Evolutionary conservation across 1,140 invertebrate genomes (phyloP).

Genomic region (Saccostrea cuccullata): DNA sequence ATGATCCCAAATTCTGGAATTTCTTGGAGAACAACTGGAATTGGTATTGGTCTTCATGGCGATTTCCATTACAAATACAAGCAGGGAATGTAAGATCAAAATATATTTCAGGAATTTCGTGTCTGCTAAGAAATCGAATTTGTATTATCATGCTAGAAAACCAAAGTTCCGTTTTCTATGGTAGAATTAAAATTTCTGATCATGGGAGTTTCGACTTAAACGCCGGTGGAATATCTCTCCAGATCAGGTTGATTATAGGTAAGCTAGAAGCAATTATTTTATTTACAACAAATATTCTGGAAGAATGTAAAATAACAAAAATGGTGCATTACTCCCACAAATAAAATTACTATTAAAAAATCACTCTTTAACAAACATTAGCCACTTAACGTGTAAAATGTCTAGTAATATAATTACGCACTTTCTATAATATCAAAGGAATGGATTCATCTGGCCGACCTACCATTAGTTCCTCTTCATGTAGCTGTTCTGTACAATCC

Average conservation of each 20-base stretch:
- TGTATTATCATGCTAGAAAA: neutral
- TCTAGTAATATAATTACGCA: neutral
- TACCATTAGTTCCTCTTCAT: slow-evolving; percentile 43
- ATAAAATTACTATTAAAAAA: too few species aligned
- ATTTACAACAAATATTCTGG: too few species aligned
- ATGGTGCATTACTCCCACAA: too few species aligned
- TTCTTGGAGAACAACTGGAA: neutral
- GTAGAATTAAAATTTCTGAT: slow-evolving; percentile 40
- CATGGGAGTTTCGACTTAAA: slow-evolving; percentile 42
- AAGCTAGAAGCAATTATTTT: too few species aligned
- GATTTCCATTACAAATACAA: slow-evolving; percentile 37
- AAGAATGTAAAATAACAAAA: too few species aligned
- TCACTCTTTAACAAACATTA: too few species aligned
- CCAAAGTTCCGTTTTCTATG: neutral
- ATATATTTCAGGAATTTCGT: neutral
- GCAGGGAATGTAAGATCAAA: slow-evolving; percentile 18
- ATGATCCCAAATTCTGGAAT: slow-evolving; percentile 14
- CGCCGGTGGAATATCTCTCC: neutral
- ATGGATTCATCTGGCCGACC: slow-evolving; percentile 41
- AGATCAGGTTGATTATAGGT: neutral
- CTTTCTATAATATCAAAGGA: slow-evolving; percentile 39
- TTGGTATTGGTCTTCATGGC: slow-evolving; percentile 5
- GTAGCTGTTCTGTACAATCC: slow-evolving; percentile 46
- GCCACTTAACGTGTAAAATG: too few species aligned
- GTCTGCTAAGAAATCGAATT: neutral